Conservation (phyloP, 2,113 vertebrate genomes). For the Lutjanus erythropterus region DNA sequence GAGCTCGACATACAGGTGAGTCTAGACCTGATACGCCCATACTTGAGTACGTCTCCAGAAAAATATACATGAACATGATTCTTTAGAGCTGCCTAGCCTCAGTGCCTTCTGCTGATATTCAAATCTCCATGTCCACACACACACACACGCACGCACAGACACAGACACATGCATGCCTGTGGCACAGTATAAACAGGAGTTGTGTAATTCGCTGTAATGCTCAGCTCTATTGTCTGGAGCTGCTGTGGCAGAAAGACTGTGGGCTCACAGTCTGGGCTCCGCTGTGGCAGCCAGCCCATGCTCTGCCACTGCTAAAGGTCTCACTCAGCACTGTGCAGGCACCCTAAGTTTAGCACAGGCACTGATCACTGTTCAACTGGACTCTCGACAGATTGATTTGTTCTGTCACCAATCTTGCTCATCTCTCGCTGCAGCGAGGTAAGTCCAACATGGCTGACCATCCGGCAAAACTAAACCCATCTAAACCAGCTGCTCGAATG, state of each 20-base stretch:
- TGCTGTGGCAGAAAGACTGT: constrained; percentile 78
- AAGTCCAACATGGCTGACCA: constrained; percentile 64
- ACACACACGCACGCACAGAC: constrained; percentile 24
- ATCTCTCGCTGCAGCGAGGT: constrained; percentile 65
- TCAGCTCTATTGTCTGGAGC: constrained; percentile 73
- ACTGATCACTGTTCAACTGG: constrained; percentile 85
- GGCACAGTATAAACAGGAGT: constrained; percentile 62
- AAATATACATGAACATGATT: not conserved
- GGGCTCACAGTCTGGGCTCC: constrained; percentile 62
- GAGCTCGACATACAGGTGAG: constrained; percentile 95
- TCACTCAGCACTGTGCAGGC: constrained; percentile 30
- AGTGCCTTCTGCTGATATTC: not conserved
- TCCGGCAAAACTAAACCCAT: constrained; percentile 61
- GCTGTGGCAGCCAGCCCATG: constrained; percentile 35
- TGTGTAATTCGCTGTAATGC: constrained; percentile 59
- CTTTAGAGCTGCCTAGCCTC: not conserved
- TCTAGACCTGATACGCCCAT: not conserved
- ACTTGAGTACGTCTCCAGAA: not conserved
- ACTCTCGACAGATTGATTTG: constrained; percentile 91
- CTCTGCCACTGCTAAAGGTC: constrained; percentile 35
- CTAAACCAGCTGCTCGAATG: constrained; percentile 59
- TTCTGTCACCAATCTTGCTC: constrained; percentile 77
- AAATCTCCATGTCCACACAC: constrained; percentile 11
- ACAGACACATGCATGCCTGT: constrained; percentile 19
- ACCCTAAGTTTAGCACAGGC: constrained; percentile 26